Evolutionary conservation across 2,888 invertebrate genomes (phyloP).

Genomic region (Heteropelma amictum): DNA sequence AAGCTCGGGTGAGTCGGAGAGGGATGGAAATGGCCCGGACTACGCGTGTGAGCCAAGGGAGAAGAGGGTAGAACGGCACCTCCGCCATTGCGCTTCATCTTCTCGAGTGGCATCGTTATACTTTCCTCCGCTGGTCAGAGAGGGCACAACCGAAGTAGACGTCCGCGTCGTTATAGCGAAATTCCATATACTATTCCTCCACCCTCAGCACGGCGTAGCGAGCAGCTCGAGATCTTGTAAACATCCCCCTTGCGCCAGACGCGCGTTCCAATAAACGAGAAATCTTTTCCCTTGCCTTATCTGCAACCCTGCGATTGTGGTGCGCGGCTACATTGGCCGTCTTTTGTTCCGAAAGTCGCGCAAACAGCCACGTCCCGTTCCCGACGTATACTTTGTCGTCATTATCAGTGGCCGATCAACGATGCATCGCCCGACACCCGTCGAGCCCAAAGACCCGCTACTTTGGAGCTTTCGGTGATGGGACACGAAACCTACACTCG

Average conservation of each 20-base stretch:
- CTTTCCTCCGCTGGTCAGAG: slow-evolving; percentile 65
- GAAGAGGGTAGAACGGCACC: slow-evolving; percentile 48
- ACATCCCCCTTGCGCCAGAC: slow-evolving; percentile 63
- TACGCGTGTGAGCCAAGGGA: slow-evolving; percentile 14
- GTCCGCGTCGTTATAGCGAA: too few relatives aligned
- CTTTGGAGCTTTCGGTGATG: too few relatives aligned
- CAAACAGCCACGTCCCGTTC: slow-evolving; percentile 4
- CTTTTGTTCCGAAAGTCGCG: slow-evolving; percentile 14
- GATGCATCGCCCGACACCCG: not conserved
- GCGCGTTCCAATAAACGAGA: slow-evolving; percentile 41
- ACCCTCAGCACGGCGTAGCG: not conserved
- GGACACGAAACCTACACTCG: too few relatives aligned
- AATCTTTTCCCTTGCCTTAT: slow-evolving; percentile 46
- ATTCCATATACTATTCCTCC: slow-evolving; percentile 18
- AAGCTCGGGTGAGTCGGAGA: slow-evolving; percentile 33
- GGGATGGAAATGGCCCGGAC: slow-evolving; percentile 25
- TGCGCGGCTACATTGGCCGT: slow-evolving; percentile 40
- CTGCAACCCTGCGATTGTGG: slow-evolving; percentile 60
- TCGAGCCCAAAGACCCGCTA: too few relatives aligned
- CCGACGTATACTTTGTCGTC: slow-evolving; percentile 1
- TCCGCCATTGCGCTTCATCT: slow-evolving; percentile 70
- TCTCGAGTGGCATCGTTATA: slow-evolving; percentile 72
- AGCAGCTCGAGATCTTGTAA: slow-evolving; percentile 66
- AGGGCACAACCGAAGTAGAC: slow-evolving; percentile 38
- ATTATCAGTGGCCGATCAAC: not conserved